Evolutionary conservation across 2,888 invertebrate species (phyloP).

Genomic region (Prenolepis imparis): DNA sequence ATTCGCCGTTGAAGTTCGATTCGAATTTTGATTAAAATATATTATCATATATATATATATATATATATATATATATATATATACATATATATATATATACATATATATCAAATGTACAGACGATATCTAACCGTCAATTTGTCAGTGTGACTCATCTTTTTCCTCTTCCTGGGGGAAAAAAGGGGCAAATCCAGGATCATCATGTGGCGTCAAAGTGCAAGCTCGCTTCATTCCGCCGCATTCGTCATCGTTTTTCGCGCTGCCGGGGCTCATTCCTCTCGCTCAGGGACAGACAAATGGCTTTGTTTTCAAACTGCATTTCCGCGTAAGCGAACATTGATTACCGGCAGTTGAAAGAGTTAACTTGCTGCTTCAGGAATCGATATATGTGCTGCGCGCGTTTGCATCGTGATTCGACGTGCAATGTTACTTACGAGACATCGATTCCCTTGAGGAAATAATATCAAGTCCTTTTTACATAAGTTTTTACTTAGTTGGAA

Average conservation of each 20-base stretch:
- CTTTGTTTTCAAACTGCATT: slow-evolving; percentile 66
- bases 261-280: slow-evolving; percentile 6
- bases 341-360: slow-evolving; percentile 49
- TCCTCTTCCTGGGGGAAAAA: neutral
- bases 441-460: neutral
- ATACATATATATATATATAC: too few relatives aligned
- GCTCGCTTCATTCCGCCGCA: slow-evolving; percentile 44
- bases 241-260: slow-evolving; percentile 66
- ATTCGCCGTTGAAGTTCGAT: too few relatives aligned
- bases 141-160: neutral
- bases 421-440: slow-evolving; percentile 31
- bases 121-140: slow-evolving; percentile 11
- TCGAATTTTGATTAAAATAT: too few relatives aligned
- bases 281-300: slow-evolving; percentile 64
- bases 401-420: slow-evolving; percentile 10
- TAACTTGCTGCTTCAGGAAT: slow-evolving; percentile 34
- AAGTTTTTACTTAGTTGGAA: neutral
- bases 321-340: slow-evolving; percentile 60
- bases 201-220: slow-evolving; percentile 34
- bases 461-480: slow-evolving; percentile 7
- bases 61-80: too few relatives aligned
- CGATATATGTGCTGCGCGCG: neutral
- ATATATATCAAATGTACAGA: too few relatives aligned
- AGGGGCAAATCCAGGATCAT: slow-evolving; percentile 38
- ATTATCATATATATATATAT: too few relatives aligned